Base-by-base conservation (phyloP, 2,797 vertebrate species). In the Enteromius argenteus region DNA sequence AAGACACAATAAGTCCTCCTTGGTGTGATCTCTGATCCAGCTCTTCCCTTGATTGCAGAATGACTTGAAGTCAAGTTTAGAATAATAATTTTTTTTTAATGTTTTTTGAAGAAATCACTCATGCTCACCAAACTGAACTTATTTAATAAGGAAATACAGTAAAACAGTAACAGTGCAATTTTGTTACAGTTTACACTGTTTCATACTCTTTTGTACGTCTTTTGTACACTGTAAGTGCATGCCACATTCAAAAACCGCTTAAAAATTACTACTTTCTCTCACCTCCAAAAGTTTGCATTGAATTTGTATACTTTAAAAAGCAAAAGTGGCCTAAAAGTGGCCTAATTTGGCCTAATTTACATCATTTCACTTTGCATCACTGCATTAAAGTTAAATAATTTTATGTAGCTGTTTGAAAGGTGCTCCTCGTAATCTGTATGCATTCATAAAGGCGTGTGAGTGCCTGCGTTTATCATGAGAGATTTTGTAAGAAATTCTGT, bases 1-100 rank as follows among this genome's bases (percentile, higher is more conserved):
- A 90, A 91, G 89, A 90, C 84, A 88, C 89, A 91, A 89, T 91
- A 93, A 92, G 89, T 89, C 92, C 90, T 74, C 68, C 74, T 8
- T 92, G 88, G 91, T 91, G 85, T 91, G 92, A 92, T 84, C 90
- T 89, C 81, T 89, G 81, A 91, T 87, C 88, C 79, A 13, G 82
- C 88, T 91, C 91, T 91, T 91, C 71, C 30, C 86, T 86, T 93
- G 90, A 92, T 92, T 93, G 84, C 84, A 49, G 71, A 84, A 68
- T 80, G 49, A 35, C n/a, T 60, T 74, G 56, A 49, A 64, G 62
- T 32, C 62, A 62, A 64, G 5, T 32, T 64, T 8, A 8, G 30
- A 32, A 32, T 64, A 30, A 32, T 62, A 30, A 1, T 0, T 0
- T 3, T 62, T 3, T 64, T 64, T 23, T 1, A 2, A 3, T 14